Evolutionary conservation across 2,797 vertebrate species (phyloP), one percentile per base, ranked within the genome.

Genomic region (Brotula barbata): DNA sequence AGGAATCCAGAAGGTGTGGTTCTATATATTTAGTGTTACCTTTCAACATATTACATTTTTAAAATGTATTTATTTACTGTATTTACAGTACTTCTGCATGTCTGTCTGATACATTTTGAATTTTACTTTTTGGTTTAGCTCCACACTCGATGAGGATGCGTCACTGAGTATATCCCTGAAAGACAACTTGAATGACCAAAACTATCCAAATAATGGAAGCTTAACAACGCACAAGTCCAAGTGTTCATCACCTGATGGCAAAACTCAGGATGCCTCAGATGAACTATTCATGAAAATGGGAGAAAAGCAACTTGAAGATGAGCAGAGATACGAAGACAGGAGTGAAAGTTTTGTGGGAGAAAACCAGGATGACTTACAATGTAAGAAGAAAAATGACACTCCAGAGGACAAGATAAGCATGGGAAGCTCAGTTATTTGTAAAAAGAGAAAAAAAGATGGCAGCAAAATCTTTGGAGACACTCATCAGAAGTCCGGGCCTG

Each of bases 1-100:
- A 91, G 68, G 89, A 88, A 62, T 78, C 81, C 20, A 70, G 59
- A 72, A 92, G 89, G 91, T 94, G 65, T 66, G 1, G 7, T 67
- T 1, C 44, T 19, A 58, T 57, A 28, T 33, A 25, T 41, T 69
- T 43, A n/a, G 12, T 2, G 64, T 50, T 48, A 8, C 41, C 20
- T 34, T 14, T 25, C 0, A 46, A 14, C 39, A 1, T 17, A 39
- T 5, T 22, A 3, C 11, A 19, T 13, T 7, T 8, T 31, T 7
- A 4, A 13, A 12, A 25, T 17, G 7, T 14, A 50, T 28, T 62
- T 36, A 36, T 31, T 48, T 12, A 6, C n/a, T 63, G 1, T 37
- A 14, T 31, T 40, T 52, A 7, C n/a, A n/a, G n/a, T n/a, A n/a
- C n/a, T n/a, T 22, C 52, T 71, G 7, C 0, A 7, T 50, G 11